Percentiles rank a stretch among this genome's conserved stretches.
Conservation (phyloP, 2,113 vertebrate genomes). For the Nestor notabilis region DNA sequence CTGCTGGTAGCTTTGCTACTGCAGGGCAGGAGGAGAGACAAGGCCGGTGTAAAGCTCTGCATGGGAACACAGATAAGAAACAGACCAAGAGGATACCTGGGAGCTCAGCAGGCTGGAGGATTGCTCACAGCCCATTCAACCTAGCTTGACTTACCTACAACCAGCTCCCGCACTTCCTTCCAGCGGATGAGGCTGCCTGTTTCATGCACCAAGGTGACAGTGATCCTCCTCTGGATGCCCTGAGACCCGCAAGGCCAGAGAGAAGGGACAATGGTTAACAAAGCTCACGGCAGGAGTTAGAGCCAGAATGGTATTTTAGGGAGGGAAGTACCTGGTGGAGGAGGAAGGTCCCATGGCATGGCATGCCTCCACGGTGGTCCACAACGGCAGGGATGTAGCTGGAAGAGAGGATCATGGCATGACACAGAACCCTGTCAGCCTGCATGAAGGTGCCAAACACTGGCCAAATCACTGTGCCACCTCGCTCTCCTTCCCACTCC, state of each 20-base stretch:
- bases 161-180: slow-evolving; percentile 95
- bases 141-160: slow-evolving; percentile 85
- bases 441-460: not conserved
- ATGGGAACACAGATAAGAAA: not conserved
- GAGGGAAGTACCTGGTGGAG: slow-evolving; percentile 88
- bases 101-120: not conserved
- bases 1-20: not conserved
- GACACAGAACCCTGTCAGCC: not conserved
- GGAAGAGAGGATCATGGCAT: not conserved
- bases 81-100: not conserved
- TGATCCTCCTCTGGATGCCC: slow-evolving; percentile 96
- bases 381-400: slow-evolving; percentile 96
- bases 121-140: not conserved
- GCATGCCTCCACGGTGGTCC: slow-evolving; percentile 95
- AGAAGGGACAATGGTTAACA: not conserved
- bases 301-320: not conserved
- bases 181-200: slow-evolving; percentile 89
- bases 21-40: not conserved
- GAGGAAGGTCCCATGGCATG: slow-evolving; percentile 93
- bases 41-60: not conserved
- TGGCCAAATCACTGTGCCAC: fast-evolving
- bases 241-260: slow-evolving; percentile 28
- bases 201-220: slow-evolving; percentile 93
- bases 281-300: not conserved
- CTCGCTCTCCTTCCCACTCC: not conserved